phyloP scores from a whole-genome alignment of 2,797 vertebrate species.

The Xiphophorus birchmanni region DNA sequence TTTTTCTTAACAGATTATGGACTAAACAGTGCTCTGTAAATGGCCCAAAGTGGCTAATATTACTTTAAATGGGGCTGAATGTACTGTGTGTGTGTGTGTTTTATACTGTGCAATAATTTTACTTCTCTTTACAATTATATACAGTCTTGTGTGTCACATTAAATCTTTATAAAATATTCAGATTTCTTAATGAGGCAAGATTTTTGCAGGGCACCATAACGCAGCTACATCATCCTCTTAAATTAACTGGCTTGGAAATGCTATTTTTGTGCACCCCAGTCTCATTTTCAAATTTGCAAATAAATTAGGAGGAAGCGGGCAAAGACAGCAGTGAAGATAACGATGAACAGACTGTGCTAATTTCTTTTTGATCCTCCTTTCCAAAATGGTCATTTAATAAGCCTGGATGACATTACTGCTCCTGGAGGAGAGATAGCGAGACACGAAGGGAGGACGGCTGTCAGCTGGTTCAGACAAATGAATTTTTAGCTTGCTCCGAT shows the following conservation, averaged over 20 bases:
- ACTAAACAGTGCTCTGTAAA: neutral
- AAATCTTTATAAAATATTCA: too few species aligned
- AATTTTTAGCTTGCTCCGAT: slow-evolving; percentile 58
- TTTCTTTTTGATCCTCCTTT: slow-evolving; percentile 54
- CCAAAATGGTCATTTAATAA: slow-evolving; percentile 56
- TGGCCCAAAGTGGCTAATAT: neutral
- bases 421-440: slow-evolving; percentile 15
- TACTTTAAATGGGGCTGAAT: too few species aligned
- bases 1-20: neutral
- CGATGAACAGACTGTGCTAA: slow-evolving; percentile 45
- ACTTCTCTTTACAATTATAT: too few species aligned
- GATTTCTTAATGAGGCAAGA: too few species aligned
- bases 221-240: too few species aligned
- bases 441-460: slow-evolving; percentile 36
- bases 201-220: too few species aligned
- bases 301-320: slow-evolving; percentile 37
- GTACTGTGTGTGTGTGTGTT: too few species aligned
- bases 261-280: slow-evolving; percentile 1
- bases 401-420: slow-evolving; percentile 46
- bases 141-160: too few species aligned
- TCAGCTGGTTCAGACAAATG: slow-evolving; percentile 54
- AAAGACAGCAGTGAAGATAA: slow-evolving; percentile 37
- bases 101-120: too few species aligned
- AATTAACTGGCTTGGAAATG: slow-evolving; percentile 4
- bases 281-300: slow-evolving; percentile 34